Conservation (phyloP, 2,797 vertebrate species). For the Chaenodraco wilsoni region DNA sequence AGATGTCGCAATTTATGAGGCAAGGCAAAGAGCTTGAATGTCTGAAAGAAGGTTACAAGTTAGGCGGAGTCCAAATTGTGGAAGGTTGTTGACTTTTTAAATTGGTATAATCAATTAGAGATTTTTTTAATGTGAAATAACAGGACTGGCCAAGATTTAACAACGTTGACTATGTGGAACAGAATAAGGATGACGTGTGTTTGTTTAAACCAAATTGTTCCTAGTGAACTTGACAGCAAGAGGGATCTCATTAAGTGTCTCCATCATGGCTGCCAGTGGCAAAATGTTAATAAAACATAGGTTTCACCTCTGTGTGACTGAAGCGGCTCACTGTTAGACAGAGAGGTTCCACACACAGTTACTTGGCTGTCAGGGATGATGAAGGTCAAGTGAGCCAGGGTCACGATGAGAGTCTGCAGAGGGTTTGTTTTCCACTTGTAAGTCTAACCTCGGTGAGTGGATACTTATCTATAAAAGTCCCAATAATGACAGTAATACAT, state of each 20-base stretch:
- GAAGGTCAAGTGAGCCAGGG: conserved; percentile 27
- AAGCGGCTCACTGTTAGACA: conserved; percentile 40
- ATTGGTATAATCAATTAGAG: conserved; percentile 52
- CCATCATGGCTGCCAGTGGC: conserved; percentile 74
- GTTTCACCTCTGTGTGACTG: conserved; percentile 68
- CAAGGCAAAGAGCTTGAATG: conserved; percentile 21
- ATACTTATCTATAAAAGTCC: conserved; percentile 26
- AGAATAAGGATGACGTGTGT: conserved; percentile 63
- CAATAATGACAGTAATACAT: conserved; percentile 27
- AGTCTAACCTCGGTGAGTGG: conserved; percentile 39
- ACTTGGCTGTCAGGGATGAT: conserved; percentile 36
- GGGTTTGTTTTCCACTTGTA: conserved; percentile 55
- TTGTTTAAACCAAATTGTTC: conserved; percentile 70
- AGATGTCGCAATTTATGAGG: conserved; percentile 43
- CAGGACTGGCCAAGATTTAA: conserved; percentile 31
- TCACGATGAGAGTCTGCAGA: conserved; percentile 33
- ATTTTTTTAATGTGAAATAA: conserved; percentile 35
- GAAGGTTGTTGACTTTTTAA: conserved; percentile 41
- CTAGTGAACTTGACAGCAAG: conserved; percentile 77
- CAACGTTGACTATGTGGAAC: conserved; percentile 47
- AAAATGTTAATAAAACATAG: conserved; percentile 79
- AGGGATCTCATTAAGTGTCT: conserved; percentile 73
- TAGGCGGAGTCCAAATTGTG: conserved; percentile 7
- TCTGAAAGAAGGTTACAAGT: conserved; percentile 15
- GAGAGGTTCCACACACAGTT: conserved; percentile 42